Conservation (phyloP, 2,888 invertebrate genomes). For the Oscheius myriophilus region DNA sequence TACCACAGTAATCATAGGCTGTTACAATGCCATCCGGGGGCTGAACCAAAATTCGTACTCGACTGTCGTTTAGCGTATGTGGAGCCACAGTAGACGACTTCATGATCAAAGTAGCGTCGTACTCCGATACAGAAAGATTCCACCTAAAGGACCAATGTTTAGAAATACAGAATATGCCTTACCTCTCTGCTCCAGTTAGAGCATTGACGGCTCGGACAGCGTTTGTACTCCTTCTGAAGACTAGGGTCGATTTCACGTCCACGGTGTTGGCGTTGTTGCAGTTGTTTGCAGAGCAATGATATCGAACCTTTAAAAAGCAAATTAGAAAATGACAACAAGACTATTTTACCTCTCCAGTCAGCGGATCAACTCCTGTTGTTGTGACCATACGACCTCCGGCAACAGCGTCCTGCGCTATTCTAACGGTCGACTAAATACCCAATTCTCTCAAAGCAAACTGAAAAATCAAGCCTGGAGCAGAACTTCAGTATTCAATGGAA, state of each 20-base stretch:
- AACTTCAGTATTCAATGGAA: slow-evolving; percentile 87
- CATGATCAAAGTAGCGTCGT: slow-evolving; percentile 41
- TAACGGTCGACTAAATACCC: slow-evolving; percentile 74
- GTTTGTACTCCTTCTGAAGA: slow-evolving; percentile 84
- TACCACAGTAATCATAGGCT: slow-evolving; percentile 34
- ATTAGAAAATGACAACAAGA: not conserved
- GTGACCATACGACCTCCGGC: slow-evolving; percentile 84
- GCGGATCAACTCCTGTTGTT: slow-evolving; percentile 85
- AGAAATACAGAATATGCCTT: slow-evolving; percentile 6
- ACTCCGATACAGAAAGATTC: slow-evolving; percentile 58
- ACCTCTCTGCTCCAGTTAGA: slow-evolving; percentile 85
- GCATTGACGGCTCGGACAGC: slow-evolving; percentile 90
- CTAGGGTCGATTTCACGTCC: slow-evolving; percentile 76
- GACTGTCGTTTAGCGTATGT: not conserved
- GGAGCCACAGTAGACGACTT: not conserved
- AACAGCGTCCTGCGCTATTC: slow-evolving; percentile 77
- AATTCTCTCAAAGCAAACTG: not conserved
- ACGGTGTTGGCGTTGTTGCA: slow-evolving; percentile 40
- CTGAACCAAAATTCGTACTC: slow-evolving; percentile 38
- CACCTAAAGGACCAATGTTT: slow-evolving; percentile 39
- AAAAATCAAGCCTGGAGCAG: slow-evolving; percentile 77
- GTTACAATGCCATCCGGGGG: slow-evolving; percentile 54
- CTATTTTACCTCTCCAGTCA: slow-evolving; percentile 76
- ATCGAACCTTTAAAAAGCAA: slow-evolving; percentile 44
- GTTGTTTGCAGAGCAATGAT: slow-evolving; percentile 49